Percentiles rank a stretch among this genome's conserved stretches.
Evolutionary conservation across 2,888 invertebrate species (phyloP).

Genomic region (Drosophila birchii): DNA sequence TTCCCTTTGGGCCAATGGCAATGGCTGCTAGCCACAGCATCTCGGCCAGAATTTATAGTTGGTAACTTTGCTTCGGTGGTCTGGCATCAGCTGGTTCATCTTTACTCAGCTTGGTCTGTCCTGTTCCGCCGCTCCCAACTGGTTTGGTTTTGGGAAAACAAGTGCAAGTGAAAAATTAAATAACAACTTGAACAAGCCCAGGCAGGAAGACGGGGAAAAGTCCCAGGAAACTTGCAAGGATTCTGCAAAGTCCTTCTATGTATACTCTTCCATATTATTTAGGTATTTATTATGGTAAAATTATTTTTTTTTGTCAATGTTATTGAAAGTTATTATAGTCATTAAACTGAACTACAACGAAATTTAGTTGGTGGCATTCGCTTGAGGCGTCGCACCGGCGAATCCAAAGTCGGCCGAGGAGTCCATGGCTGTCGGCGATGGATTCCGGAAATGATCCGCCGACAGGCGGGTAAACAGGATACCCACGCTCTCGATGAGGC

Average conservation of each 20-base stretch:
- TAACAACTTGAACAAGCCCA: conserved; percentile 66
- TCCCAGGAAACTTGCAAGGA: neutral
- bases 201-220: conserved; percentile 22
- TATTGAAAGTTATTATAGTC: too few species aligned
- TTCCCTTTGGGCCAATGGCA: conserved; percentile 49
- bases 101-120: conserved; percentile 7
- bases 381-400: conserved; percentile 7
- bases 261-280: neutral
- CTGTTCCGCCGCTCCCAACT: neutral
- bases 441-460: conserved; percentile 63
- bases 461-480: conserved; percentile 64
- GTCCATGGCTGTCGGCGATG: conserved; percentile 35
- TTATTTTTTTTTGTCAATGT: neutral
- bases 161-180: conserved; percentile 73
- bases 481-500: conserved; percentile 65
- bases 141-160: conserved; percentile 23
- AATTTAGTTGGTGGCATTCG: conserved; percentile 58
- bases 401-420: conserved; percentile 34
- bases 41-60: conserved; percentile 41
- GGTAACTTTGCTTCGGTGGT: conserved; percentile 53
- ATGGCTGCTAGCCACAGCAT: conserved; percentile 33
- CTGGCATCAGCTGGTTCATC: conserved; percentile 67
- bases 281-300: neutral
- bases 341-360: neutral
- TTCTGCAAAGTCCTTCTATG: rapidly evolving